Conservation (phyloP, 2,113 vertebrate species). For the Tragelaphus strepsiceros region DNA sequence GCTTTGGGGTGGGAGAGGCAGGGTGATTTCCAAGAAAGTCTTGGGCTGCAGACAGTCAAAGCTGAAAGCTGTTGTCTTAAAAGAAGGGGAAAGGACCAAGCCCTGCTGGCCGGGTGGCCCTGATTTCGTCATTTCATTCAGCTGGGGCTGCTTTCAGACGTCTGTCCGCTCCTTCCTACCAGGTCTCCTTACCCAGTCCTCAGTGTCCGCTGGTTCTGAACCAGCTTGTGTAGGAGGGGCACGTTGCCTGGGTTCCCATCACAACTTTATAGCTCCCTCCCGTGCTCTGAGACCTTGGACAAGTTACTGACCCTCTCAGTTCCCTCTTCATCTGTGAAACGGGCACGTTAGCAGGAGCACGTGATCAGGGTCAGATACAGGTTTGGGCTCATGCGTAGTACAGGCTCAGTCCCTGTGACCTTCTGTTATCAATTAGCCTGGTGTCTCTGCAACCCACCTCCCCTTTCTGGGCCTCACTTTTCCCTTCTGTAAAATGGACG, state of each 20-base stretch:
- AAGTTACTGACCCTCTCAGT: background rate
- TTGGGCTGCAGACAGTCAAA: background rate
- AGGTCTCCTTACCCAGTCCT: rapidly evolving
- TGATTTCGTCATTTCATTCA: rapidly evolving
- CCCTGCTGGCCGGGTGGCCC: rapidly evolving
- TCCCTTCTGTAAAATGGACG: background rate
- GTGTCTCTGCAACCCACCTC: background rate
- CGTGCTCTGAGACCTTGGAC: background rate
- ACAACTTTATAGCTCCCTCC: background rate
- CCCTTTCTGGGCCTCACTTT: background rate
- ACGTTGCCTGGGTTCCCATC: background rate
- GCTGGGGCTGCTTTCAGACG: background rate
- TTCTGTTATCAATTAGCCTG: background rate
- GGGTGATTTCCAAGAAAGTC: background rate
- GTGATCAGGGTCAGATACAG: background rate
- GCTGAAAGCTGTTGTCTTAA: background rate
- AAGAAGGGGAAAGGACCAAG: background rate
- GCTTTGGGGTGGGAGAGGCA: background rate
- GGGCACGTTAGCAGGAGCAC: rapidly evolving
- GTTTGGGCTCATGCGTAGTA: rapidly evolving
- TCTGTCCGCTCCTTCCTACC: background rate
- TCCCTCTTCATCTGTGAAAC: background rate
- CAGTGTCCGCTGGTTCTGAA: rapidly evolving
- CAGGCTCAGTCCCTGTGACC: rapidly evolving
- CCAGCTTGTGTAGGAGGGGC: background rate